Evolutionary conservation across 2,888 invertebrate genomes (phyloP).

Genomic region (Eristalis arbustorum): DNA sequence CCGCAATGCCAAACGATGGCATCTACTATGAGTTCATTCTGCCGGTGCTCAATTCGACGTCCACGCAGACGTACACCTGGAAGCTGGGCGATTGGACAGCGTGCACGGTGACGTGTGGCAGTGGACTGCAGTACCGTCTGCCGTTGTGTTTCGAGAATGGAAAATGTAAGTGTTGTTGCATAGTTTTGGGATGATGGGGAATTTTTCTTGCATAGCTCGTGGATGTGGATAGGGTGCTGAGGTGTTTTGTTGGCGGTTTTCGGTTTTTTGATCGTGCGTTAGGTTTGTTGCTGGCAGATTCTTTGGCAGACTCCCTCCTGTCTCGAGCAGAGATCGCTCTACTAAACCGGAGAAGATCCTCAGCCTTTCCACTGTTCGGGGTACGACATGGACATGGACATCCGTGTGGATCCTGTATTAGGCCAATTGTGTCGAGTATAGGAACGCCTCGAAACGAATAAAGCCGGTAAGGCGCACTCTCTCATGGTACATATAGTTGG

Average conservation of each 20-base stretch:
- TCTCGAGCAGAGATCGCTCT: no score
- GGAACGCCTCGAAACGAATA: no score
- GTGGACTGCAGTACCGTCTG: slow-evolving; percentile 84
- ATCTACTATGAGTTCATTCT: slow-evolving; percentile 90
- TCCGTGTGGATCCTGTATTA: no score
- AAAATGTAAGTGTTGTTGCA: slow-evolving; percentile 78
- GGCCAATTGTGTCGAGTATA: no score
- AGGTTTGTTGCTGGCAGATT: no score
- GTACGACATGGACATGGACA: no score
- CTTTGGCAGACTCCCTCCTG: no score
- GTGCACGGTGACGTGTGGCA: slow-evolving; percentile 89
- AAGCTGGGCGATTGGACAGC: slow-evolving; percentile 90
- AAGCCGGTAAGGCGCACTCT: no score
- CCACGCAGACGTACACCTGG: slow-evolving; percentile 86
- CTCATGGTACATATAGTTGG: no score
- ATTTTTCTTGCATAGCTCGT: background rate
- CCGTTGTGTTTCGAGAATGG: slow-evolving; percentile 81
- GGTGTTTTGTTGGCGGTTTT: background rate
- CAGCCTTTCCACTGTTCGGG: no score
- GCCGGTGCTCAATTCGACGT: slow-evolving; percentile 81
- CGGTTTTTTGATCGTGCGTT: background rate
- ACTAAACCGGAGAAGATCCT: no score
- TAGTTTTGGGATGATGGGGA: background rate
- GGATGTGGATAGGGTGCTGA: background rate
- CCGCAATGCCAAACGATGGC: slow-evolving; percentile 88